Conservation (phyloP, 2,888 invertebrate genomes). For the Orgyia antiqua region DNA sequence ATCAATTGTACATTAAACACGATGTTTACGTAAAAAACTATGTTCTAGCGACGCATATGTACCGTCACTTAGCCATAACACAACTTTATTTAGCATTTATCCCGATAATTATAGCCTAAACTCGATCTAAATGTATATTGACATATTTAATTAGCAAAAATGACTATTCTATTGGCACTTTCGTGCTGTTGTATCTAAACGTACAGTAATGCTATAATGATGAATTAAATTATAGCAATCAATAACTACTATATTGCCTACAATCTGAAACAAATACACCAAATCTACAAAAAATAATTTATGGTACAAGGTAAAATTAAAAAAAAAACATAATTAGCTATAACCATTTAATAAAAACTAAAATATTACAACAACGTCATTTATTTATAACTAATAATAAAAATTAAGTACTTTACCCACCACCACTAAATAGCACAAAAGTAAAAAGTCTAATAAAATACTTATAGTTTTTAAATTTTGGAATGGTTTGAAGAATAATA, state of each 20-base stretch:
- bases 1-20: slow-evolving; percentile 29
- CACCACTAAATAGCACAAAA: slow-evolving; percentile 43
- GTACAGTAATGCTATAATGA: slow-evolving; percentile 28
- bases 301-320: slow-evolving; percentile 18
- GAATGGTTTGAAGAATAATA: slow-evolving; percentile 3
- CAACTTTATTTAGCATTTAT: slow-evolving; percentile 37
- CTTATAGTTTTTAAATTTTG: slow-evolving; percentile 4
- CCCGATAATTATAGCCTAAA: slow-evolving; percentile 28
- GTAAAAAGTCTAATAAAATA: slow-evolving; percentile 21
- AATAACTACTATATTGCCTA: too few species aligned
- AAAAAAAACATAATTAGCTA: slow-evolving; percentile 43
- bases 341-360: slow-evolving; percentile 71
- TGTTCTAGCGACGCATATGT: slow-evolving; percentile 22
- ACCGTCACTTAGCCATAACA: slow-evolving; percentile 32
- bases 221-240: slow-evolving; percentile 7
- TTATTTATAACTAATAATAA: slow-evolving; percentile 29
- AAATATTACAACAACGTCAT: slow-evolving; percentile 53
- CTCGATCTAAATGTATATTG: slow-evolving; percentile 46
- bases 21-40: slow-evolving; percentile 55
- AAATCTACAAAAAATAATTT: too few species aligned
- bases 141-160: slow-evolving; percentile 59
- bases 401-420: slow-evolving; percentile 59
- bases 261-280: too few species aligned
- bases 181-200: slow-evolving; percentile 30
- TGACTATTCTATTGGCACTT: slow-evolving; percentile 47